Conservation (phyloP, 1,140 invertebrate genomes). For the Planococcus citri region DNA sequence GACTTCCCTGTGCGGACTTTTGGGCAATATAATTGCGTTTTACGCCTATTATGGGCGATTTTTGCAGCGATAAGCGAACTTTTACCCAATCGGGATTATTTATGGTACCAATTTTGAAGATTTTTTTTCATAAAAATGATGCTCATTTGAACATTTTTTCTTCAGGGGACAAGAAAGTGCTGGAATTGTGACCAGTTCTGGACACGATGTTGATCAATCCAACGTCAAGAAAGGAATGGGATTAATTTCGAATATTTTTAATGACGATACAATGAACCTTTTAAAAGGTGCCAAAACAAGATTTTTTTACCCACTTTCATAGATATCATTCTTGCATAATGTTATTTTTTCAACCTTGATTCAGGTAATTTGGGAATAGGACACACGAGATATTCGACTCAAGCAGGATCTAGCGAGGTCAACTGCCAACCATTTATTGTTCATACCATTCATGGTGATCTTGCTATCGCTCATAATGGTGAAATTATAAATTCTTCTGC, state of each 20-base stretch:
- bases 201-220: constrained; percentile 58
- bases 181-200: constrained; percentile 87
- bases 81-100: too few species aligned
- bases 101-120: not conserved
- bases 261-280: constrained; percentile 73
- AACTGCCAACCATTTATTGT: constrained; percentile 97
- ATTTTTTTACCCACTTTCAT: not conserved
- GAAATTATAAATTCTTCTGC: constrained; percentile 89
- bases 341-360: not conserved
- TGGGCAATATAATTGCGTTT: too few species aligned
- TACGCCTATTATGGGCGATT: too few species aligned
- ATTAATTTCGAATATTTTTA: constrained; percentile 86
- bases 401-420: constrained; percentile 82
- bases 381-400: constrained; percentile 91
- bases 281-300: constrained; percentile 54
- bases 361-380: constrained; percentile 81
- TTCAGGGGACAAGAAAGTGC: constrained; percentile 88
- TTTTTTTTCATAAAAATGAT: too few species aligned
- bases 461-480: constrained; percentile 94
- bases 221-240: constrained; percentile 86
- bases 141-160: constrained; percentile 27
- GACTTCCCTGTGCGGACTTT: too few species aligned
- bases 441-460: constrained; percentile 81
- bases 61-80: too few species aligned
- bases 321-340: not conserved